Evolutionary conservation across 2,797 vertebrate genomes (phyloP).

Genomic region (Anabacerthia variegaticeps): DNA sequence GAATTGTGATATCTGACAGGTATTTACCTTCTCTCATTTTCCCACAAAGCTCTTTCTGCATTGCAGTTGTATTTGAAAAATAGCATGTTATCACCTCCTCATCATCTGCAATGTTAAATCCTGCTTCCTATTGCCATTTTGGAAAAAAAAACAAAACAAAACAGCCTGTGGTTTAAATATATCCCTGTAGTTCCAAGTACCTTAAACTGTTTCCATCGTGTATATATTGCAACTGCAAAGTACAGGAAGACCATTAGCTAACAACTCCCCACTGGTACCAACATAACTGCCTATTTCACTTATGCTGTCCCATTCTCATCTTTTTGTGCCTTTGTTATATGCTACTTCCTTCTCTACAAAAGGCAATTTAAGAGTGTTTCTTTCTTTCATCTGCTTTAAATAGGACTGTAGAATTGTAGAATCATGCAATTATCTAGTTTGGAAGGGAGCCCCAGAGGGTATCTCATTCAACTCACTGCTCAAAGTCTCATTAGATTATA

Average conservation of each 20-base stretch:
- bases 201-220: not conserved
- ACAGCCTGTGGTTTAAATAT: not conserved
- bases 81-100: not conserved
- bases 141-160: not conserved
- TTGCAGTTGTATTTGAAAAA: not conserved
- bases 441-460: not conserved
- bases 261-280: not conserved
- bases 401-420: not conserved
- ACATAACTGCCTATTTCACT: not conserved
- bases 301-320: not conserved
- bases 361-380: not conserved
- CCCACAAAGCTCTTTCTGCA: not conserved
- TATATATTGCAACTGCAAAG: not conserved
- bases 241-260: not conserved
- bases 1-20: not conserved
- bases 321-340: not conserved
- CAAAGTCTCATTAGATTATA: not conserved
- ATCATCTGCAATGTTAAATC: not conserved
- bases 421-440: not conserved
- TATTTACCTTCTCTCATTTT: not conserved
- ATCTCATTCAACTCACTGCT: not conserved
- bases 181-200: not conserved
- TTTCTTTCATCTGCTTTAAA: not conserved
- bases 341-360: not conserved
- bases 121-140: not conserved